Percentiles rank a stretch among this genome's conserved stretches.
Evolutionary conservation across 2,113 vertebrate species (phyloP).

Genomic region (Triplophysa rosa): DNA sequence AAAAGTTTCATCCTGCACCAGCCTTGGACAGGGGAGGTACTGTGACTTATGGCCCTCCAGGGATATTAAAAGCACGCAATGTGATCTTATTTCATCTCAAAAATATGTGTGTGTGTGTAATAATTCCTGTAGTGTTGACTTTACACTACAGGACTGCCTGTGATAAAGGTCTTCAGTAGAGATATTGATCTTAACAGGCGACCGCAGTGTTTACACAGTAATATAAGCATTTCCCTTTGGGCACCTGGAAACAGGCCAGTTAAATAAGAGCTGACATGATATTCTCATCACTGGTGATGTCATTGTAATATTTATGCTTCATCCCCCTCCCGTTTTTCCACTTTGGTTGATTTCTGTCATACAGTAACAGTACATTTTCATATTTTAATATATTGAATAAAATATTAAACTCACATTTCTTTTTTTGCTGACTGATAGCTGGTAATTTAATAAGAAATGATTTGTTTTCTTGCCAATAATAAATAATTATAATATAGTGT

Average conservation of each 20-base stretch:
- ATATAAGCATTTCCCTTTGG: slow-evolving; percentile 38
- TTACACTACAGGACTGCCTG: slow-evolving; percentile 10
- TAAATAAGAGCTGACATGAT: slow-evolving; percentile 26
- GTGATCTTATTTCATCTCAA: neutral
- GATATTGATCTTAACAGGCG: slow-evolving; percentile 5
- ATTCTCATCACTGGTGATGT: slow-evolving; percentile 25
- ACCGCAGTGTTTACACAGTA: slow-evolving; percentile 10
- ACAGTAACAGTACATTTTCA: too few species aligned
- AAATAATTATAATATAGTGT: too few species aligned
- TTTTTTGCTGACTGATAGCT: too few species aligned
- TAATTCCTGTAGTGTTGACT: slow-evolving; percentile 6
- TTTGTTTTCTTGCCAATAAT: too few species aligned
- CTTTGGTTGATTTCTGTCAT: neutral
- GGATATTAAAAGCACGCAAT: slow-evolving; percentile 19
- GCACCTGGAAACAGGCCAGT: slow-evolving; percentile 23
- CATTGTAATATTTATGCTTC: neutral
- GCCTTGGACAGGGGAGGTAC: slow-evolving; percentile 1
- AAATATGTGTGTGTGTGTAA: neutral
- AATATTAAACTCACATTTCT: too few species aligned
- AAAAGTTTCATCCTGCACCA: slow-evolving; percentile 9
- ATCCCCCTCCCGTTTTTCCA: neutral
- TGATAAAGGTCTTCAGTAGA: slow-evolving; percentile 14
- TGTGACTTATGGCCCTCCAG: neutral
- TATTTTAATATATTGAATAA: too few species aligned
- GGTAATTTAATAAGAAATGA: too few species aligned